A percentile compares a stretch with the other conserved stretches of the same genome.
These are phyloP conservation scores for Psophia crepitans DNA, from an alignment of 2,113 vertebrate genomes.

Conservation along the genomic window DNA sequence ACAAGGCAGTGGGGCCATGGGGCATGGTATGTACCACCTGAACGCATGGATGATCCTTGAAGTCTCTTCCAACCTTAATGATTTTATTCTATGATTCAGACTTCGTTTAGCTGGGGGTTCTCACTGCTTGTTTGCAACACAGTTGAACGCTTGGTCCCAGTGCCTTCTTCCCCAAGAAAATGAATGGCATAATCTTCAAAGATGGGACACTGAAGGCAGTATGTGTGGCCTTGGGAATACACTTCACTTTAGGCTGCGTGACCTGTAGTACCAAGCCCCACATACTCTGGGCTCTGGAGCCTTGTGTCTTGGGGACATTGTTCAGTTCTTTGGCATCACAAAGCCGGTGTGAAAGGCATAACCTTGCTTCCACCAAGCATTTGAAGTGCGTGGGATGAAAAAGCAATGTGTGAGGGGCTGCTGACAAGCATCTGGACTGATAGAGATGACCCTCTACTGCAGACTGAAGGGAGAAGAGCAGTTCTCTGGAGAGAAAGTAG, in stretches of 20 bases:
- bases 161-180: background rate
- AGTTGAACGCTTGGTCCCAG: background rate
- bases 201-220: background rate
- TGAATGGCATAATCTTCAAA: background rate
- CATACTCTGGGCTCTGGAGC: background rate
- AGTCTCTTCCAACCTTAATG: too few species aligned
- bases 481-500: background rate
- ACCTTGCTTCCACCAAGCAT: background rate
- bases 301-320: background rate
- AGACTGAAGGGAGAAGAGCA: background rate
- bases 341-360: background rate
- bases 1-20: background rate
- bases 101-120: background rate
- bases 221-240: background rate
- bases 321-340: background rate
- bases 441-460: background rate
- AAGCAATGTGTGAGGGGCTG: background rate
- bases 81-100: too few species aligned
- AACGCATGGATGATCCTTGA: rapidly evolving
- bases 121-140: background rate
- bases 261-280: background rate
- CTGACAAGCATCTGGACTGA: conserved; percentile 8
- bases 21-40: rapidly evolving
- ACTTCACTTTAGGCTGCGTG: background rate
- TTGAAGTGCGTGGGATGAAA: background rate